Percentiles rank a stretch among this genome's conserved stretches.
Evolutionary conservation across 1,140 invertebrate species (phyloP).

Genomic region (Conopomorpha cramerella): DNA sequence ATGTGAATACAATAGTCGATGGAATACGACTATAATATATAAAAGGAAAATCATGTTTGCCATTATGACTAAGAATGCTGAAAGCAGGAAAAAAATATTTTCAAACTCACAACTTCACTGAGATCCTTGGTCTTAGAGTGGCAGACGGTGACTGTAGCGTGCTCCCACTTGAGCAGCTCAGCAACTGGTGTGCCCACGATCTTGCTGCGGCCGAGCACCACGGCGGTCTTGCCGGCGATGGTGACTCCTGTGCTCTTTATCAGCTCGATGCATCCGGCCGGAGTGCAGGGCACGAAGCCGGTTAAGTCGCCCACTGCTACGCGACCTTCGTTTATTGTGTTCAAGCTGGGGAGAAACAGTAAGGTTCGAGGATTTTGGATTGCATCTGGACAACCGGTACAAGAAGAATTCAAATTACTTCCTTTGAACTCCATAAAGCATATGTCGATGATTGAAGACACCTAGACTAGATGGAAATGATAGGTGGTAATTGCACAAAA

Average conservation of each 20-base stretch:
- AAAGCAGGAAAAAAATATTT: too few relatives aligned
- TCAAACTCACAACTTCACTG: constrained; percentile 71
- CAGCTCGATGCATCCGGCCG: constrained; percentile 89
- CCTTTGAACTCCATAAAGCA: too few relatives aligned
- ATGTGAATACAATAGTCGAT: too few relatives aligned
- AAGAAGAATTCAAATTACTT: too few relatives aligned
- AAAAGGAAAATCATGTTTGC: too few relatives aligned
- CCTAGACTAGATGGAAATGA: too few relatives aligned
- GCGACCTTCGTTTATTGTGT: constrained; percentile 90
- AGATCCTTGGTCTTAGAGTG: constrained; percentile 93
- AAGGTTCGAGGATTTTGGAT: too few relatives aligned
- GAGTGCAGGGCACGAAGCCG: constrained; percentile 92
- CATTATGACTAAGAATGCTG: too few relatives aligned
- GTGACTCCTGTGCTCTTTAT: constrained; percentile 81
- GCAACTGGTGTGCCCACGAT: constrained; percentile 96
- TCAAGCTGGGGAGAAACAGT: constrained; percentile 68
- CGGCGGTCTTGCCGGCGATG: constrained; percentile 85
- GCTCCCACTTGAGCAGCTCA: constrained; percentile 93
- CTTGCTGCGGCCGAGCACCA: constrained; percentile 95
- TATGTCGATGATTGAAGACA: too few relatives aligned
- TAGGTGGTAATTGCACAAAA: too few relatives aligned
- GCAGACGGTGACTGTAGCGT: constrained; percentile 96
- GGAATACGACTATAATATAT: too few relatives aligned
- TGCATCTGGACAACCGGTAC: too few relatives aligned
- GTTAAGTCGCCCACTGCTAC: constrained; percentile 81